These are phyloP conservation scores for Beris morrisii DNA, from an alignment of 2,888 invertebrate genomes.

Conservation along the genomic window DNA sequence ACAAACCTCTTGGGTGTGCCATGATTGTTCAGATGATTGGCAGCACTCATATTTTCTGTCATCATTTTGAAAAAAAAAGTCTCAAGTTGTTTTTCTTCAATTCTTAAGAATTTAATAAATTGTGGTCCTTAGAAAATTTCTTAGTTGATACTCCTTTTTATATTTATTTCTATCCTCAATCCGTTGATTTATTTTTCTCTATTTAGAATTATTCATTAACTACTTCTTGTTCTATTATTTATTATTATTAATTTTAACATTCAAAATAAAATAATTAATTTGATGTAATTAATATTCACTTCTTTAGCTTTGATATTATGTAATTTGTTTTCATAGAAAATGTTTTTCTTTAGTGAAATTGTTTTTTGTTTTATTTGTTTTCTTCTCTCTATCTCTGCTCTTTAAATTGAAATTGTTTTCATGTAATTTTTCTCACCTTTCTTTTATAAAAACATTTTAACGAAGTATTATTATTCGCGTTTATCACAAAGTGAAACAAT, in stretches of 20 bases:
- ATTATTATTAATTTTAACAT: no score
- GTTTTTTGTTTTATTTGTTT: background rate
- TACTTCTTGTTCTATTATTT: no score
- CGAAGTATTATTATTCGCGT: constrained; percentile 1
- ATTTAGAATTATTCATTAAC: no score
- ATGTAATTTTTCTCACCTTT: constrained; percentile 1
- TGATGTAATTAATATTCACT: no score
- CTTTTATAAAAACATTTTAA: background rate
- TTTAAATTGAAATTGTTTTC: no score
- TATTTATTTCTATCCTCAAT: background rate
- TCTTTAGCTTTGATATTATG: no score
- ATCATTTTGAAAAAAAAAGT: constrained; percentile 43
- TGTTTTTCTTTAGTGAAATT: no score
- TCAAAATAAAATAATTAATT: no score
- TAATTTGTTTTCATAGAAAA: no score
- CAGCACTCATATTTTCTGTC: constrained; percentile 46
- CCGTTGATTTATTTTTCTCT: no score
- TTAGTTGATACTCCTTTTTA: constrained; percentile 6
- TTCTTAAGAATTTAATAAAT: constrained; percentile 13
- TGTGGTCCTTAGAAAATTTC: constrained; percentile 18
- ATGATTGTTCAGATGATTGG: constrained; percentile 46
- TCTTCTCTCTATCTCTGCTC: background rate
- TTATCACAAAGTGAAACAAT: constrained; percentile 24
- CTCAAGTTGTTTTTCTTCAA: background rate
- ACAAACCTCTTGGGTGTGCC: constrained; percentile 44